Evolutionary conservation across 2,113 vertebrate genomes (phyloP).

Genomic region (Pipa parva): DNA sequence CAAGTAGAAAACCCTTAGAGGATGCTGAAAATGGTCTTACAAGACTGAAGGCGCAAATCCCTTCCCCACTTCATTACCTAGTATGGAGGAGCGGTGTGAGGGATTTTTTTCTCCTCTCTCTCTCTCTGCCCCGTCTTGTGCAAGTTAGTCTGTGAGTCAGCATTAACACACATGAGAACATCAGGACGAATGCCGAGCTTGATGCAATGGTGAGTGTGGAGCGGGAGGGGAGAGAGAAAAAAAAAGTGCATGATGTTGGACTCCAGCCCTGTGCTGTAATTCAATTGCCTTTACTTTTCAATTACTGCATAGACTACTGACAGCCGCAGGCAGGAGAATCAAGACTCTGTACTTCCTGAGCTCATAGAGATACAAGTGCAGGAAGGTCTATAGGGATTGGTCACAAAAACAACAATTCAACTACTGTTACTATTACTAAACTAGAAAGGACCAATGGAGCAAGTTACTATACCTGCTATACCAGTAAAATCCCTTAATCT

Average conservation of each 20-base stretch:
- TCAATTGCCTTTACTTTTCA: conserved; percentile 57
- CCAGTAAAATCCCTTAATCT: too few relatives aligned
- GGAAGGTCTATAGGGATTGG: too few relatives aligned
- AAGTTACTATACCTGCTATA: too few relatives aligned
- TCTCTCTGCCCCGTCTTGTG: conserved; percentile 42
- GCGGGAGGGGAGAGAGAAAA: conserved; percentile 43
- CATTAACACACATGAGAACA: conserved; percentile 54
- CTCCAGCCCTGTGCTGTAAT: conserved; percentile 48
- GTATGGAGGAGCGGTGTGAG: conserved; percentile 49
- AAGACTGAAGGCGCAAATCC: conserved; percentile 54
- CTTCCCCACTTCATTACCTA: conserved; percentile 54
- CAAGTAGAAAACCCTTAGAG: not conserved
- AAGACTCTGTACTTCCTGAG: too few relatives aligned
- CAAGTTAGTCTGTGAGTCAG: conserved; percentile 60
- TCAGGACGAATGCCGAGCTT: conserved; percentile 54
- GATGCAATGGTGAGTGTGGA: conserved; percentile 57
- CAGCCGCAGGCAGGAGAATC: conserved; percentile 55
- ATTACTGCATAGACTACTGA: conserved; percentile 55
- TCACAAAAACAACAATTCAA: too few relatives aligned
- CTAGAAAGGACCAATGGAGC: too few relatives aligned
- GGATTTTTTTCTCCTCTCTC: conserved; percentile 44
- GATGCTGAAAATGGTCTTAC: conserved; percentile 50
- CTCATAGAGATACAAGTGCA: too few relatives aligned
- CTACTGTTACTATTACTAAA: too few relatives aligned
- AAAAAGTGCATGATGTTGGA: conserved; percentile 50